Base-by-base conservation (phyloP, 2,888 invertebrate species). In the Lottia scabra region DNA sequence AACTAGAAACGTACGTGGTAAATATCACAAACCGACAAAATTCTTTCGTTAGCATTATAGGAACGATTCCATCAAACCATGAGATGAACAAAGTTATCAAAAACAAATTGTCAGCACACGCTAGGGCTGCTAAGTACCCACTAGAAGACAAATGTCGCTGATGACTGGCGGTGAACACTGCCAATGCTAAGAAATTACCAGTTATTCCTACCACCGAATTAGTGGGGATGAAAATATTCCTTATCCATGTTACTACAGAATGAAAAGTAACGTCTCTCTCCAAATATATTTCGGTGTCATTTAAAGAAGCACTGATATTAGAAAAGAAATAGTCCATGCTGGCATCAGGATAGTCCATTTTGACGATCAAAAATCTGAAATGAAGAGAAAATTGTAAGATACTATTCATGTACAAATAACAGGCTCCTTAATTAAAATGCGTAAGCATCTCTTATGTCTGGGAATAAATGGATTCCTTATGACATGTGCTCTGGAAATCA, bases 91-190 rank as follows among this genome's bases (percentile, higher is more conserved):
- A 88, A 19, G 92, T 92, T 0, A 93, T 78, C 19, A 96, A 89
- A 81, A 95, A 95, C 0, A 94, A 90, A 0, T 94, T 93, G 87
- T 96, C 95, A 76, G 94, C 94, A 2, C 94, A 88, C 0, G 95
- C 95, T 66, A 96, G 88, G 0, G 94, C 94, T 0, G 94, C 93
- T 77, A 96, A 89, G 86, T 96, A 96, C 79, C 93, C 93, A 74
- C 94, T 94, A 0, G 95, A 95, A 0, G 95, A 94, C 13, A 94
- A 92, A 66, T 93, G 91, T n/a, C 93, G 91, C 73, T 95, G 90
- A 78, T 94, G 94, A 48, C 94, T 94, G 62, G 91, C 91, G 79
- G 92, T 93, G 84, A 96, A 95, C 0, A 95, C 94, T 77, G 92
- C 91, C 0, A 95, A 91, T 0, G 95, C 94, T 0, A 95, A 84